Evolutionary conservation across 53 echinoderm and acorn worm genomes (phyloP), one percentile per base, ranked within the genome.

Genomic region (Mesocentrotus franciscanus): DNA sequence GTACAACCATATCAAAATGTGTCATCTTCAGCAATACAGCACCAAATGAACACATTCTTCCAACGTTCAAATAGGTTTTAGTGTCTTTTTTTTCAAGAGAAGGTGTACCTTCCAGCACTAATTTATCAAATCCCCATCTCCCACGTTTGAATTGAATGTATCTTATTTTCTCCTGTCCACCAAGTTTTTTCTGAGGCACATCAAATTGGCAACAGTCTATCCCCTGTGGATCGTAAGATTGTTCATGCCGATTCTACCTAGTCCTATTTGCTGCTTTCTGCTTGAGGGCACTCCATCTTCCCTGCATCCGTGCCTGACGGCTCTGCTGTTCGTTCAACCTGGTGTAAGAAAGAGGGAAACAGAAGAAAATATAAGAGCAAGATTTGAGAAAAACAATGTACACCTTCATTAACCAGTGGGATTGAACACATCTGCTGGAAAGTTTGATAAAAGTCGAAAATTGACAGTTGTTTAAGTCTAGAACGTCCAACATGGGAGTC

Each of bases 301-400:
- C 92, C 85, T 98, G 97, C 98, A 98, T 98, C 11, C 98, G 92
- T 27, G 93, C 91, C 70, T 97, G 97, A 35, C 98, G 93, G 8
- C 64, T 92, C 92, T 96, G 96, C 96, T 98, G 98, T 22, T 93
- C 96, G 32, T 61, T 95, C 96, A 98, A 90, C 92, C 98, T 98
- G 95, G 39, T 13, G 33, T 60, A 30, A 34, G 62, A 94, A 61
- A 33, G 11, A 94, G 34, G 22, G 15, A 56, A 49, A 10, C 35
- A 33, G 17, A 61, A 59, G 29, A 57, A 90, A 12, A 60, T 60
- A 85, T 49, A 78, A 14, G 32, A 78, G 42, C 85, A 22, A 33
- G 20, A 34, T 26, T 56, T 55, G 56, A 34, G 8, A 0, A n/a
- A 30, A 27, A 15, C 5, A 34, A 10, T 92, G 17, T 90, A 90